A percentile compares a stretch with the other conserved stretches of the same genome.
phyloP scores from a whole-genome alignment of 2,888 invertebrate genomes.

The Caenorhabditis plicata region DNA sequence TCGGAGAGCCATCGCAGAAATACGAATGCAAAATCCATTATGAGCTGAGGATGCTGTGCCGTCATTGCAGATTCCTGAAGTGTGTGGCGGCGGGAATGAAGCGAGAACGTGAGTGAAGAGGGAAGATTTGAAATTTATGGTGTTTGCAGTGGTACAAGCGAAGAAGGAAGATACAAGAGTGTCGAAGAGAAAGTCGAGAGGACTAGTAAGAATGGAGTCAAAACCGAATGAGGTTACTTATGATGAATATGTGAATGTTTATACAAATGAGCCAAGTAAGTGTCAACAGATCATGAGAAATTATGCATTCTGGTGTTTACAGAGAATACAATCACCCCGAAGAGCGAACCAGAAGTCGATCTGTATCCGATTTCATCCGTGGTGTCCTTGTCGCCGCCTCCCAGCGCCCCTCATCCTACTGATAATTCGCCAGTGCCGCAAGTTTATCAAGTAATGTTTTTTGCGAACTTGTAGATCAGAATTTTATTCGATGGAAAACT shows the following conservation, averaged over 20 bases:
- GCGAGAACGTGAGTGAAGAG: slow-evolving; percentile 29
- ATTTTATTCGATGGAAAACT: too few species aligned
- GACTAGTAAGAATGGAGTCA: slow-evolving; percentile 8
- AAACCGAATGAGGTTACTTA: slow-evolving; percentile 1
- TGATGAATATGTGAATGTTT: slow-evolving; percentile 24
- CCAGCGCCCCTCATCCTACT: slow-evolving; percentile 1
- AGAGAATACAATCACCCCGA: slow-evolving; percentile 10
- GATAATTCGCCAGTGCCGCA: slow-evolving; percentile 1
- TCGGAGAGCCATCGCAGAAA: slow-evolving; percentile 20
- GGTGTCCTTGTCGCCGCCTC: slow-evolving; percentile 8
- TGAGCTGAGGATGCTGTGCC: slow-evolving; percentile 47
- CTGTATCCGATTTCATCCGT: slow-evolving; percentile 5
- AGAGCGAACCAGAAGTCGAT: slow-evolving; percentile 6
- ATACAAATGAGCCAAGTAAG: slow-evolving; percentile 1
- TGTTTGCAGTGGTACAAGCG: slow-evolving; percentile 35
- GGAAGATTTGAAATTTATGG: neutral
- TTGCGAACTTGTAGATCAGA: too few species aligned
- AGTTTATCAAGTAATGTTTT: slow-evolving; percentile 1
- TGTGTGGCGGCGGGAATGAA: slow-evolving; percentile 46
- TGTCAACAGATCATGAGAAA: neutral
- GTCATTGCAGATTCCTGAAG: slow-evolving; percentile 43
- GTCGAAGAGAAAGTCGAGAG: slow-evolving; percentile 19
- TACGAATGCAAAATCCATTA: slow-evolving; percentile 19
- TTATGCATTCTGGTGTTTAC: neutral
- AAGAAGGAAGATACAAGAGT: slow-evolving; percentile 28